Base-by-base conservation (phyloP, 2,888 invertebrate species). In the Cheilosia urbana region DNA sequence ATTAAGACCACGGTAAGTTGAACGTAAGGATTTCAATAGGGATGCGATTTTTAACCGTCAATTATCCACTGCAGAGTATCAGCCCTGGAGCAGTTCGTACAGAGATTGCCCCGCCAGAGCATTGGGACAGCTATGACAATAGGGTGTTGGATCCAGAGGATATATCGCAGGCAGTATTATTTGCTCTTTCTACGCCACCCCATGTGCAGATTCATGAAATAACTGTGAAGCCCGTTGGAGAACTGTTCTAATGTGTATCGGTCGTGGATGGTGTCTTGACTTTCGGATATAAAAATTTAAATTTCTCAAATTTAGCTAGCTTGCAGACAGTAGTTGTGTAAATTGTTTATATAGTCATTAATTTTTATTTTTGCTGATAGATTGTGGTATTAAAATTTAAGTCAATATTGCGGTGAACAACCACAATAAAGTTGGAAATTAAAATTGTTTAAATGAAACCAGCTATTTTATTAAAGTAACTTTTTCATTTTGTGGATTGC, bases 1-100 rank as follows among this genome's bases (percentile, higher is more conserved):
- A 89, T 89, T 17, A 88, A 88, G 83, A 87, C 89, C 1, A 88
- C 89, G 15, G 90, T 90, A 40, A 87, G 89, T 71, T 21, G 0
- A n/a, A 11, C 17, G n/a, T 13, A 11, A n/a, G 11, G 2, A 13
- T 21, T 9, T 13, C 19, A 0, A n/a, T 5, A 0, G 13, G 2
- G 7, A 13, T 37, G 4, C 15, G 5, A 17, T 5, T n/a, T 34
- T 0, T 30, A n/a, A 17, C 19, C 9, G 15, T 21, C 34, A 37
- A 37, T 13, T 13, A 37, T 13, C 0, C 24, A 34, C 47, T 60
- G 5, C 27, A 87, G 87, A 84, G 84, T 34, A 15, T 87, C 0
- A 84, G 83, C 24, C 83, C 83, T 2, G 87, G 83, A 21, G 17
- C 53, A 1, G 79, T 84, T 19, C 57, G 62, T 0, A 76, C 83